Evolutionary conservation across 2,113 vertebrate species (phyloP).

Genomic region (Toxotes jaculatrix): DNA sequence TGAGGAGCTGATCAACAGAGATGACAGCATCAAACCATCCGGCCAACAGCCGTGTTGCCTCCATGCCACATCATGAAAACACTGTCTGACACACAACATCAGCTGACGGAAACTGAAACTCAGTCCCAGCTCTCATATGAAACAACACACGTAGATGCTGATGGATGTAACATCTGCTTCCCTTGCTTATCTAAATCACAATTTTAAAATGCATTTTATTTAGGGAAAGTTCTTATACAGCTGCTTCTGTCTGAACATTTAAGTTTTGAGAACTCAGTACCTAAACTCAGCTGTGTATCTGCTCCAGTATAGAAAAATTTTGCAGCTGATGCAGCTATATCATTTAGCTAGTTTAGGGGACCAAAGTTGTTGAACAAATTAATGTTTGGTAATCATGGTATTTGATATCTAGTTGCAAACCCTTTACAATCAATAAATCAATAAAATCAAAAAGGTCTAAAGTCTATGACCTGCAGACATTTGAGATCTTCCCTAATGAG

Average conservation of each 20-base stretch:
- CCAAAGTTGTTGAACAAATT: neutral
- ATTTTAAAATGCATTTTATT: neutral
- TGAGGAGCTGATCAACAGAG: constrained; percentile 49
- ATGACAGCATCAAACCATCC: constrained; percentile 47
- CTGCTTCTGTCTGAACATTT: neutral
- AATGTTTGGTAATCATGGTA: too few species aligned
- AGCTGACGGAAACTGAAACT: constrained; percentile 11
- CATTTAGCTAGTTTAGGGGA: neutral
- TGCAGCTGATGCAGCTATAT: neutral
- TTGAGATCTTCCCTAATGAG: neutral
- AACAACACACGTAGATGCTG: neutral
- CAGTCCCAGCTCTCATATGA: neutral
- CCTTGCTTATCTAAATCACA: neutral
- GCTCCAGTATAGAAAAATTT: neutral
- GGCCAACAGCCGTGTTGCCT: constrained; percentile 55
- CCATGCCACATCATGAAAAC: constrained; percentile 38
- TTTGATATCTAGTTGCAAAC: neutral
- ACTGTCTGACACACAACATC: constrained; percentile 21
- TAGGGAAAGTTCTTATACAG: neutral
- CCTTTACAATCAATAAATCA: neutral
- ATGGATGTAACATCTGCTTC: neutral
- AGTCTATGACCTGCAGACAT: neutral
- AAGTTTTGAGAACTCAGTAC: neutral
- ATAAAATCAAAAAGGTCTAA: neutral
- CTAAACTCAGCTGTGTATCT: neutral